Percentiles rank a stretch among this genome's conserved stretches.
Evolutionary conservation across 2,888 invertebrate genomes (phyloP).

Genomic region (Thecophora atra): DNA sequence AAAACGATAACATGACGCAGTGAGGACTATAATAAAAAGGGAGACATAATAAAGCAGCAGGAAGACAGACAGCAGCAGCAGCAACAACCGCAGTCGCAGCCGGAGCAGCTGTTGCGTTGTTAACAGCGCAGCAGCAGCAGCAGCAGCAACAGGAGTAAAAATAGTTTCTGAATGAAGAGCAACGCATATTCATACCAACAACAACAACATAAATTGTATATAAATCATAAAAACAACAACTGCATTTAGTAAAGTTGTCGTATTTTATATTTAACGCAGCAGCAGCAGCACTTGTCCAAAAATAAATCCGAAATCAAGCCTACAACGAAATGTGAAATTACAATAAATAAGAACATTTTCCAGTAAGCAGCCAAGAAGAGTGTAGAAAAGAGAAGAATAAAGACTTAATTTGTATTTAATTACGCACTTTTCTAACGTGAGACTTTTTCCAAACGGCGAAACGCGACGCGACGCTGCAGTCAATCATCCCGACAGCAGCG

Average conservation of each 20-base stretch:
- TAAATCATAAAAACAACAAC: conserved; percentile 19
- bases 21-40: conserved; percentile 2
- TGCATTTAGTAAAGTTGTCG: no score
- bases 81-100: conserved; percentile 6
- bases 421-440: not conserved
- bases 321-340: conserved; percentile 9
- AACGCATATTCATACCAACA: conserved; percentile 8
- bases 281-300: conserved; percentile 20
- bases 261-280: not conserved
- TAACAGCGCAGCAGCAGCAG: conserved; percentile 15
- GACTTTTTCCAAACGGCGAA: not conserved
- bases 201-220: conserved; percentile 10
- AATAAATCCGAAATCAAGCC: conserved; percentile 13
- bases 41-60: not conserved
- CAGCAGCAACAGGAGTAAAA: conserved; percentile 16
- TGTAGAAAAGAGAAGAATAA: not conserved
- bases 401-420: not conserved
- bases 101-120: not conserved
- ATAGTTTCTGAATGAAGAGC: conserved; percentile 3
- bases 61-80: not conserved
- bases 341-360: not conserved
- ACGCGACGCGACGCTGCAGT: not conserved
- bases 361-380: not conserved
- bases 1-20: conserved; percentile 9
- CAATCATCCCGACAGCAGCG: not conserved